phyloP scores from a whole-genome alignment of 2,797 vertebrate genomes.

The Cyclura pinguis region DNA sequence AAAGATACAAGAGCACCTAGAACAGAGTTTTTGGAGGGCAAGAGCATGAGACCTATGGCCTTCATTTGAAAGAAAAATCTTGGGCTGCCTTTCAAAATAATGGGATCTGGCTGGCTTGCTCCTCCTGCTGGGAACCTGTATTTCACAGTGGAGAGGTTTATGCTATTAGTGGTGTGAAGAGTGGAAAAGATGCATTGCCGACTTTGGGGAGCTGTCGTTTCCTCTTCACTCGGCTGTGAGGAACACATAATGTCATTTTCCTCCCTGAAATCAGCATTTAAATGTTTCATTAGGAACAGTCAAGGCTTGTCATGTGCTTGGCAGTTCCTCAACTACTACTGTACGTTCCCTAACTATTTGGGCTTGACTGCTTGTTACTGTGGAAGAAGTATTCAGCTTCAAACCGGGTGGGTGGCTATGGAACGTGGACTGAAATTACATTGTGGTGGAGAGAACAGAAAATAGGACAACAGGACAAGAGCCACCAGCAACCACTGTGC shows the following conservation, averaged over 20 bases:
- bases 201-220: constrained; percentile 9
- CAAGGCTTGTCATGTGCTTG: background rate
- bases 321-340: background rate
- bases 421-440: background rate
- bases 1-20: background rate
- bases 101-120: background rate
- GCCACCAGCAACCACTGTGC: no score
- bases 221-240: constrained; percentile 33
- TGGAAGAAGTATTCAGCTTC: background rate
- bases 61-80: background rate
- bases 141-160: constrained; percentile 32
- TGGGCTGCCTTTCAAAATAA: constrained; percentile 14
- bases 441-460: rapidly evolving
- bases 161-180: constrained; percentile 20
- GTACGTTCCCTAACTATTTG: background rate
- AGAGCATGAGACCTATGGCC: rapidly evolving
- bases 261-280: constrained; percentile 27
- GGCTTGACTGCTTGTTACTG: background rate
- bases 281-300: constrained; percentile 32
- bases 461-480: background rate
- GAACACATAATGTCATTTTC: constrained; percentile 19
- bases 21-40: background rate
- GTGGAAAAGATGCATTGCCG: constrained; percentile 32
- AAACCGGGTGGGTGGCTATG: background rate
- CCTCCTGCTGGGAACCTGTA: constrained; percentile 14